Conservation (phyloP, 1,140 invertebrate species). For the Temnothorax nylanderi region DNA sequence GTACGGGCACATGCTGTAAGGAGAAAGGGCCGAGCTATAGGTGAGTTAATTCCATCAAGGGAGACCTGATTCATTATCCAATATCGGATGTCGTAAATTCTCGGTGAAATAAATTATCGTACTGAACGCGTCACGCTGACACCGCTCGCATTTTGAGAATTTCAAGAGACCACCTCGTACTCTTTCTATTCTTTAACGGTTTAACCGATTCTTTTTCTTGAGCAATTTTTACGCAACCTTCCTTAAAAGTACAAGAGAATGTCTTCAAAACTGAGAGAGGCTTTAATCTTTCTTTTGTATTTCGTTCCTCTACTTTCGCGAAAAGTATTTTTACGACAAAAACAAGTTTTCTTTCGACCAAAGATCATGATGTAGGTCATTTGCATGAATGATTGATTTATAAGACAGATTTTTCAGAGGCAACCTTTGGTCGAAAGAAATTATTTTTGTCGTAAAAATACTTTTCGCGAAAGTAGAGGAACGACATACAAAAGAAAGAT, state of each 20-base stretch:
- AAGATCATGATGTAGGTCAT: too few species aligned
- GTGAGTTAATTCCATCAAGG: constrained; percentile 84
- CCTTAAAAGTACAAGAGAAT: too few species aligned
- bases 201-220: background rate
- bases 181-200: background rate
- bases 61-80: constrained; percentile 85
- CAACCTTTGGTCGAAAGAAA: too few species aligned
- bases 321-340: too few species aligned
- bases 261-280: too few species aligned
- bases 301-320: too few species aligned
- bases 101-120: constrained; percentile 82
- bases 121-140: constrained; percentile 64
- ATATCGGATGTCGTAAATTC: constrained; percentile 83
- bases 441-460: too few species aligned
- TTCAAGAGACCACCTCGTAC: constrained; percentile 7
- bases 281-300: too few species aligned
- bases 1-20: constrained; percentile 19
- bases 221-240: background rate
- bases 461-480: too few species aligned
- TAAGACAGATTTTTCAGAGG: background rate
- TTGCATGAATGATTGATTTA: background rate
- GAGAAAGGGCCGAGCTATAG: constrained; percentile 68
- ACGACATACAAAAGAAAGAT: too few species aligned
- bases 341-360: too few species aligned
- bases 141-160: constrained; percentile 34